phyloP scores from a whole-genome alignment of 2,888 invertebrate genomes.

The Sinopyrophorus schimmeli region DNA sequence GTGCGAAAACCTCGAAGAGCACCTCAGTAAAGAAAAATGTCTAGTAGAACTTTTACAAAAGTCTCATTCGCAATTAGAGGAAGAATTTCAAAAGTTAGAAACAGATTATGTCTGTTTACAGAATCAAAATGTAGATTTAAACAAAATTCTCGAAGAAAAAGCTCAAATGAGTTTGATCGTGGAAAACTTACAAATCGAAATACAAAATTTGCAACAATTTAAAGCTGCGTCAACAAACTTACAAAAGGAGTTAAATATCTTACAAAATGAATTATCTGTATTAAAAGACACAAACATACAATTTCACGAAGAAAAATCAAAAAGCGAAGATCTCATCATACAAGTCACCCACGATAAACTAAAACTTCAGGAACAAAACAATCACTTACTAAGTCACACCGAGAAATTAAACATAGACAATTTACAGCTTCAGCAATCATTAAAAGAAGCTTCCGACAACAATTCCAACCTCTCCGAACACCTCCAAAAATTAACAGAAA shows the following conservation, averaged over 20 bases:
- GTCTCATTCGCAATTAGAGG: constrained; percentile 33
- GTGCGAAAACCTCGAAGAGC: too few species aligned
- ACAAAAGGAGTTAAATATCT: not conserved
- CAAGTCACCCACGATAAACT: too few species aligned
- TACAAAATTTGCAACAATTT: not conserved
- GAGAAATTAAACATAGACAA: too few species aligned
- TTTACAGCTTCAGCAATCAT: too few species aligned
- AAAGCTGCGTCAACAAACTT: constrained; percentile 5
- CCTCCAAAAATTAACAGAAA: not conserved
- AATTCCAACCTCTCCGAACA: not conserved
- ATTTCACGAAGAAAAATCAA: too few species aligned
- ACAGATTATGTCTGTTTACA: constrained; percentile 1
- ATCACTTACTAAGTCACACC: too few species aligned
- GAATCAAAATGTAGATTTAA: constrained; percentile 3
- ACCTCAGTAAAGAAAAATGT: constrained; percentile 1
- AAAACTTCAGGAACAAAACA: too few species aligned
- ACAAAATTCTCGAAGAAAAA: constrained; percentile 12
- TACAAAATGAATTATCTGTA: constrained; percentile 9
- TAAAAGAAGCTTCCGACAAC: too few species aligned
- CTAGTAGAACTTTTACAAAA: too few species aligned
- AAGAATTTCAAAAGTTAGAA: constrained; percentile 22
- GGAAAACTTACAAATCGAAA: constrained; percentile 4
- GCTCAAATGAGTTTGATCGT: too few species aligned
- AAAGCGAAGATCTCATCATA: too few species aligned
- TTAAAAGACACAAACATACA: too few species aligned